Base-by-base conservation (phyloP, 2,797 vertebrate species). In the Mus spretus region DNA sequence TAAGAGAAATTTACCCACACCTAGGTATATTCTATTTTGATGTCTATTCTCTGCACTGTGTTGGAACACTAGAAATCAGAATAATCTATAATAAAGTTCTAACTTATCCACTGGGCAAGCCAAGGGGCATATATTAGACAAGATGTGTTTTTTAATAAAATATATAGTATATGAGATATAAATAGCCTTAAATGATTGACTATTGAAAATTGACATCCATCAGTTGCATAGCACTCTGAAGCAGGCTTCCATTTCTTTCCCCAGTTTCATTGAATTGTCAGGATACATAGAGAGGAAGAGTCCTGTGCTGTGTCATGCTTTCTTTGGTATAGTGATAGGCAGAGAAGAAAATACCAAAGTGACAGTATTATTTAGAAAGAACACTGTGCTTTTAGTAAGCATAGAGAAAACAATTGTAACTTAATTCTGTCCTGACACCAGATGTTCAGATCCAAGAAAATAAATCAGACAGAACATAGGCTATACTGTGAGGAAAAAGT, bases 391-490 rank as follows among this genome's bases (percentile, higher is more conserved):
- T 44, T 87, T 65, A 78, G 34, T 84, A 28, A 57, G 24, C 80
- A 2, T 50, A n/a, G 47, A 24, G 47, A 96, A 96, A 47, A 7
- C 40, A 63, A 70, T 44, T 80, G 6, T 57, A 89, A 74, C 59
- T 96, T 94, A 93, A 78, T 84, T 93, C 26, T 93, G 6, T 79
- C 37, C 53, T 61, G 78, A 61, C 78, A 90, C 31, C 59, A 34
- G 26, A 57, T 91, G 40, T 26, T 87, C 28, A 72, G 24, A 57
- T 40, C 26, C 19, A 86, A 59, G 34, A 85, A 2, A 55, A 81
- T 74, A 91, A 82, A 79, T 53, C 22, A 93, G 47, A 63, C 2
- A 50, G 28, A 74, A 14, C 22, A 37, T 0, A 0, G 2, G 17
- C 31, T 92, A 72, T 67, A 44, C 24, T 28, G 11, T 85, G 63